These are phyloP conservation scores for Ischnura elegans DNA, from an alignment of 2,888 invertebrate species.

Conservation along the genomic window DNA sequence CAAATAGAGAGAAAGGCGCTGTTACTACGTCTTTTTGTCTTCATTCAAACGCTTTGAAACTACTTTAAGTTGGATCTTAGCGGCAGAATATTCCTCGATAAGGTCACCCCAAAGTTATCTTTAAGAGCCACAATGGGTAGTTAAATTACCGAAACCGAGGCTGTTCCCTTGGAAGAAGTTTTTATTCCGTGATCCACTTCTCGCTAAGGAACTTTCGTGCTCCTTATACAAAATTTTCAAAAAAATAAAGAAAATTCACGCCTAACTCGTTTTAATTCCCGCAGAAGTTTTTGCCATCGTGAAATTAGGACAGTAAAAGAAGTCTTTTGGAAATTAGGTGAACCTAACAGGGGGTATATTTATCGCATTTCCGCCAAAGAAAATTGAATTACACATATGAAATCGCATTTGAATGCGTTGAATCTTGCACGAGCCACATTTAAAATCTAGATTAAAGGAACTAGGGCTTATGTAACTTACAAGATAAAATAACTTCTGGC, in stretches of 20 bases:
- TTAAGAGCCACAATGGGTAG: neutral
- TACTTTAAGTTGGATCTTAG: no score
- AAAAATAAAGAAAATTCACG: neutral
- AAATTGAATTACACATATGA: no score
- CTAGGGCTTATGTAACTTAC: no score
- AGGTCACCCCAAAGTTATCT: neutral
- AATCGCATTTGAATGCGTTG: no score
- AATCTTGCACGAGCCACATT: no score
- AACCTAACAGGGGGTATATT: no score
- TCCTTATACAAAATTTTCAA: neutral
- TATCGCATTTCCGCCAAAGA: no score
- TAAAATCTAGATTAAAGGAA: no score
- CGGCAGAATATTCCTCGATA: neutral
- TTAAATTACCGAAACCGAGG: neutral
- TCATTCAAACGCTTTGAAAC: neutral
- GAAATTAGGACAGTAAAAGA: neutral
- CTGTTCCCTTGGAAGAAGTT: neutral
- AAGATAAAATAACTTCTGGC: no score
- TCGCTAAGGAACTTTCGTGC: neutral
- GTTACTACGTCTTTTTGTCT: no score
- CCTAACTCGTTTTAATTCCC: neutral
- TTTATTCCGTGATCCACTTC: neutral
- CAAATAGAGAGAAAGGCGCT: no score
- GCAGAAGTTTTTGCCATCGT: neutral
- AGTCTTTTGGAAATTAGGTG: no score